Evolutionary conservation across 2,888 invertebrate species (phyloP), one percentile per base, ranked within the genome.

Genomic region (Xanthostigma xanthostigma): DNA sequence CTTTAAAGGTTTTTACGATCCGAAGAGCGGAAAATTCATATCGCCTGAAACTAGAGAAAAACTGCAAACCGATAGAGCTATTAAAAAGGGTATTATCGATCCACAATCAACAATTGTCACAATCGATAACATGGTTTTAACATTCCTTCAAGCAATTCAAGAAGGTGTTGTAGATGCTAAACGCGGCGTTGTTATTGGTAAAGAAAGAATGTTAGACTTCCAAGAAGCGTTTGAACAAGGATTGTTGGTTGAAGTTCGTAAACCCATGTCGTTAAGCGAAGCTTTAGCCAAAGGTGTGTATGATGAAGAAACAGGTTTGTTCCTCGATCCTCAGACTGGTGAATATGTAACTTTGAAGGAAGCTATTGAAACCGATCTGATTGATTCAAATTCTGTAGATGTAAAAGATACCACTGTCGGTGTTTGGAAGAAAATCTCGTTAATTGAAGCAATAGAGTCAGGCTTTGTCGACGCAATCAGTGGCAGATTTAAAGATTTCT

Each of bases 1-100:
- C n/a, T 85, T 85, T 59, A 84, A 87, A 67, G 91, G 91, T n/a
- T 78, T 87, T 53, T 92, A 91, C 60, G 89, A 94, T 70, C 83
- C 86, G 0, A 76, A 79, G 57, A 81, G 84, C 36, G 91, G 92
- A 43, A 80, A 84, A 60, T 86, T 90, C 60, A 81, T 81, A 37
- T 84, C 85, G 62, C 82, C 87, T 3, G 75, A 79, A 58, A 84
- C 81, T n/a, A 80, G 81, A 57, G 85, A 86, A 64, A 81, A 84
- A 62, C 67, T 91, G 52, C 79, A 82, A 54, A 82, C 88, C 46
- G 84, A 88, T 65, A 79, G 84, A 57, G 92, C 93, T 48, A 84
- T 92, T 60, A 80, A 81, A 60, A 79, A 84, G 60, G 89, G 89
- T 52, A 78, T 89, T 58, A 78, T 93, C 59, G 90, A 92, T 67